Conservation (phyloP, 2,113 vertebrate species). For the Salvelinus fontinalis region DNA sequence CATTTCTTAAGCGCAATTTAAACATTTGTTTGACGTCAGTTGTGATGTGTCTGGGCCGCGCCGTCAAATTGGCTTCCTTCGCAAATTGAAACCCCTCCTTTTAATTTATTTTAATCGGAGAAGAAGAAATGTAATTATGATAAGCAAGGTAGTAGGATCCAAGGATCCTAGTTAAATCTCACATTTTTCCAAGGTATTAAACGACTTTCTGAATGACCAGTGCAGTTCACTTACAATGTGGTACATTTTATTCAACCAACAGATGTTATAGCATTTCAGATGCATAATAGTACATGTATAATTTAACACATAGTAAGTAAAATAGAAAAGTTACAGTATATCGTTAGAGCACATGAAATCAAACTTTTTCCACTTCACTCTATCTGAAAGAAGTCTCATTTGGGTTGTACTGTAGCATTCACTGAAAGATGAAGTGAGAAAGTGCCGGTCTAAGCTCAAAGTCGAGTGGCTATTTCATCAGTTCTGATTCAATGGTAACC, state of each 20-base stretch:
- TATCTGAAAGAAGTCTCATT: neutral
- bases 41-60: neutral
- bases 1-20: constrained; percentile 25
- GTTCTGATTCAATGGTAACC: constrained; percentile 52
- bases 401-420: constrained; percentile 31
- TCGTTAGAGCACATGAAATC: too few species aligned
- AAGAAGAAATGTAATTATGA: neutral
- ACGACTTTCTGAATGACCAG: neutral
- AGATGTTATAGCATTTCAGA: neutral
- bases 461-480: constrained; percentile 37
- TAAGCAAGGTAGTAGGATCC: neutral
- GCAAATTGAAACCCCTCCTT: neutral
- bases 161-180: neutral
- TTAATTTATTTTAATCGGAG: neutral
- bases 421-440: constrained; percentile 30
- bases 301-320: neutral
- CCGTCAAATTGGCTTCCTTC: neutral
- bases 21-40: constrained; percentile 27
- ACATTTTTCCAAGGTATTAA: neutral
- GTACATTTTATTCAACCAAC: neutral
- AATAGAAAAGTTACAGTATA: neutral
- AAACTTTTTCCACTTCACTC: neutral
- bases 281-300: neutral
- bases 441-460: constrained; percentile 38
- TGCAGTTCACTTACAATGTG: too few species aligned